A percentile compares a stretch with the other conserved stretches of the same genome.
Conservation (phyloP, 2,113 vertebrate genomes). For the Eptesicus fuscus region DNA sequence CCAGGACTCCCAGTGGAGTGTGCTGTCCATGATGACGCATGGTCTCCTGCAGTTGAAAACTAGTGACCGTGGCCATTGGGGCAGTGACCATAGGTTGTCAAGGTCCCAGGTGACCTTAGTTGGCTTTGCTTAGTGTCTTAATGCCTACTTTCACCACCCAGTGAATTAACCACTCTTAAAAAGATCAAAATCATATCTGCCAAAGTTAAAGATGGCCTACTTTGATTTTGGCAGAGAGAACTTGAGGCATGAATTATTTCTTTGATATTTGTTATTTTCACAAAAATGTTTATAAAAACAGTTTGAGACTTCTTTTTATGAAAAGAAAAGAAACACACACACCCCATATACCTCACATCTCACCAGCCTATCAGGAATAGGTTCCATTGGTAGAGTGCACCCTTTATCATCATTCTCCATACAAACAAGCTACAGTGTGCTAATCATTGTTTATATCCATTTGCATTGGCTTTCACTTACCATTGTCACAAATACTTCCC, state of each 20-base stretch:
- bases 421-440: neutral
- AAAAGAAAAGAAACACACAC: neutral
- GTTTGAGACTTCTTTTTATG: constrained; percentile 1
- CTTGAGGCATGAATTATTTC: neutral
- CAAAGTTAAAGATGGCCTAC: neutral
- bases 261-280: neutral
- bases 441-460: neutral
- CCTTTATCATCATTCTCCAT: neutral
- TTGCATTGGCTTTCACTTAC: neutral
- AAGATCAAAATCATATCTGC: neutral
- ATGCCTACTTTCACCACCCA: neutral
- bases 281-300: neutral
- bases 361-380: neutral
- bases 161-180: neutral
- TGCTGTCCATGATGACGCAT: neutral
- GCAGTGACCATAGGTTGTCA: neutral
- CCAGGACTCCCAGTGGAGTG: neutral
- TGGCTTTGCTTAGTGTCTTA: neutral
- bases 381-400: rapidly evolving
- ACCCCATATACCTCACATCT: neutral
- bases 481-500: neutral
- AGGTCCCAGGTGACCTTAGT: neutral
- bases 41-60: neutral
- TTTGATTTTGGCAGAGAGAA: too few species aligned
- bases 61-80: neutral